These are phyloP conservation scores for Strigamia maritima DNA, from an alignment of 2,888 invertebrate species.

Conservation along the genomic window DNA sequence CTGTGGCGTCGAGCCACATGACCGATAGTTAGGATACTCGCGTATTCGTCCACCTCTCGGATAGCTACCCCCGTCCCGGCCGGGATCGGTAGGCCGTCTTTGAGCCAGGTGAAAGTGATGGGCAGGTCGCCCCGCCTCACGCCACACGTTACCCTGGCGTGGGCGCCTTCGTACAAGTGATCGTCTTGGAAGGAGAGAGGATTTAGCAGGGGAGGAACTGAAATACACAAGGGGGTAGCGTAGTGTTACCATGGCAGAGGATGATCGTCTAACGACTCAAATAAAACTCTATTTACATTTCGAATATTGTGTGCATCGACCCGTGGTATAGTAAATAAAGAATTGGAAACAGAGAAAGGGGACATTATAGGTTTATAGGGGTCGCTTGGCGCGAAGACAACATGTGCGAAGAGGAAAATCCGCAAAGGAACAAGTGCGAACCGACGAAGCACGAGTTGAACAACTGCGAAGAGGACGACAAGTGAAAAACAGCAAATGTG, in stretches of 20 bases:
- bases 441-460: too few species aligned
- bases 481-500: too few species aligned
- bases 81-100: conserved; percentile 40
- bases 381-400: too few species aligned
- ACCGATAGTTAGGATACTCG: conserved; percentile 45
- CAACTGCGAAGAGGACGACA: too few species aligned
- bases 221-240: conserved; percentile 29
- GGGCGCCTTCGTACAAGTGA: conserved; percentile 42
- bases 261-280: background rate
- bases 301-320: background rate
- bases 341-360: background rate
- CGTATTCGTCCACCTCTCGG: conserved; percentile 43
- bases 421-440: too few species aligned
- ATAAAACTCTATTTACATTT: background rate
- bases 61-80: conserved; percentile 32
- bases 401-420: too few species aligned
- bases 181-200: conserved; percentile 42
- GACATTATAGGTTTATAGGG: background rate
- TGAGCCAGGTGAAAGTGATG: conserved; percentile 40
- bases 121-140: conserved; percentile 42
- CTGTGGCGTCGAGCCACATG: conserved; percentile 53
- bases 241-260: conserved; percentile 35
- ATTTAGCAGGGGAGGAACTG: conserved; percentile 42
- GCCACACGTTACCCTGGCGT: conserved; percentile 41
- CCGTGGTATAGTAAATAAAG: background rate